Base-by-base conservation (phyloP, 1,140 invertebrate species). In the Drosophila mayri region DNA sequence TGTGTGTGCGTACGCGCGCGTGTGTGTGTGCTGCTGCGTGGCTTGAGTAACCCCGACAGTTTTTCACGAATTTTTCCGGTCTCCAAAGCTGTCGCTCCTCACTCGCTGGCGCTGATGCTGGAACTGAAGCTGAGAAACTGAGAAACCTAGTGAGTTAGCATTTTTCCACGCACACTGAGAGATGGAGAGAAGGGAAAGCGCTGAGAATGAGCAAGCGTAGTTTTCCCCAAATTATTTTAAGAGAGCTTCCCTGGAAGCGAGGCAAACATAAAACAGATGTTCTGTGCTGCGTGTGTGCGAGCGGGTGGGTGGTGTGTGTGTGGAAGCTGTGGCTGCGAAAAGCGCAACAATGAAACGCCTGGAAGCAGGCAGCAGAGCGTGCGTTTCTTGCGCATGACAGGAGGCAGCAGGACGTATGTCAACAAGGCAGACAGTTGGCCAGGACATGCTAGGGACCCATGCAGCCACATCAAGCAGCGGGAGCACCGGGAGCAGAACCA, bases 181-280 rank as follows among this genome's bases (percentile, higher is more conserved):
- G 22, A 37, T 32, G 4, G 38, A 22, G 30, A 10, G 43, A 37
- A n/a, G 18, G 50, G 32, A 55, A 40, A 18, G 32, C 18, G 30
- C 20, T 9, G 41, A 11, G 41, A 14, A 28, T 52, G 47, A 43
- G 57, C 16, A 41, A 20, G 32, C 25, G 38, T 46, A 41, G 41
- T n/a, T 25, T 35, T 30, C 22, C 43, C 52, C 41, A 10, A n/a
- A 25, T 35, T 1, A n/a, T n/a, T 38, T 44, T 70, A 72, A 72
- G 70, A 73, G 70, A 72, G 66, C 58, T 47, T 14, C 10, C 35
- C 76, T 88, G 84, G 84, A 88, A 90, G 68, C 78, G 37, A 86
- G 83, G 61, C 85, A 88, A 88, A 88, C 84, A 88, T 76, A 78
- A 88, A 88, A 90, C 84, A 88, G 80, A 90, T 88, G 84, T 88